phyloP scores from a whole-genome alignment of 2,888 invertebrate species.

The Zhuqinia jingwanae region DNA sequence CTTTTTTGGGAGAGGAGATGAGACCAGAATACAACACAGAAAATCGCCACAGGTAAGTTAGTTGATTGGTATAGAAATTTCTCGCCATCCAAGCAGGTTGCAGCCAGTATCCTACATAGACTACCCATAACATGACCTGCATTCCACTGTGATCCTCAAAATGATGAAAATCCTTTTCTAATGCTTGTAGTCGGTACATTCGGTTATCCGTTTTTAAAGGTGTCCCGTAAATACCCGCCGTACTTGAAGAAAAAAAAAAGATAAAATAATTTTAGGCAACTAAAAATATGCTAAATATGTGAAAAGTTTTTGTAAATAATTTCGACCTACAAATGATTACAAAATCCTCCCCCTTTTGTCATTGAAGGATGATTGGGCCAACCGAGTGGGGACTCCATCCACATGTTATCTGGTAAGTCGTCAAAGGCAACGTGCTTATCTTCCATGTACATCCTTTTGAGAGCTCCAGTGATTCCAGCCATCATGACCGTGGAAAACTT shows the following conservation, averaged over 20 bases:
- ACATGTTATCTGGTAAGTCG: conserved; percentile 32
- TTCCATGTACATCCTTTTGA: conserved; percentile 51
- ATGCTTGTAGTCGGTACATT: neutral
- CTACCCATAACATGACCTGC: conserved; percentile 50
- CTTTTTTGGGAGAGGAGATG: conserved; percentile 31
- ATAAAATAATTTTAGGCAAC: neutral
- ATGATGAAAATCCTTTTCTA: conserved; percentile 49
- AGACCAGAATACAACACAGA: conserved; percentile 54
- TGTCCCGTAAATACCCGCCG: conserved; percentile 54
- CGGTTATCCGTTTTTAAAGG: conserved; percentile 34
- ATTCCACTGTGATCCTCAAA: conserved; percentile 53
- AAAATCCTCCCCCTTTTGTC: conserved; percentile 61
- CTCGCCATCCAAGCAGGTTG: conserved; percentile 44
- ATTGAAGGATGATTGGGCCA: conserved; percentile 60
- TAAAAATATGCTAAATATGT: neutral
- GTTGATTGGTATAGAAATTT: conserved; percentile 43
- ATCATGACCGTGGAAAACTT: conserved; percentile 62
- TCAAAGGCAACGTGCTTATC: conserved; percentile 19
- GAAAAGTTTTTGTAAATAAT: too few relatives aligned
- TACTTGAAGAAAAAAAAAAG: conserved; percentile 17
- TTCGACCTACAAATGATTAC: conserved; percentile 64
- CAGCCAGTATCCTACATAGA: conserved; percentile 52
- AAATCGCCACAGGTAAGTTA: conserved; percentile 49
- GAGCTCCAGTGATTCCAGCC: conserved; percentile 53
- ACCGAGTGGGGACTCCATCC: conserved; percentile 52